Conservation (phyloP, 1,140 invertebrate species). For the Ceratina calcarata region DNA sequence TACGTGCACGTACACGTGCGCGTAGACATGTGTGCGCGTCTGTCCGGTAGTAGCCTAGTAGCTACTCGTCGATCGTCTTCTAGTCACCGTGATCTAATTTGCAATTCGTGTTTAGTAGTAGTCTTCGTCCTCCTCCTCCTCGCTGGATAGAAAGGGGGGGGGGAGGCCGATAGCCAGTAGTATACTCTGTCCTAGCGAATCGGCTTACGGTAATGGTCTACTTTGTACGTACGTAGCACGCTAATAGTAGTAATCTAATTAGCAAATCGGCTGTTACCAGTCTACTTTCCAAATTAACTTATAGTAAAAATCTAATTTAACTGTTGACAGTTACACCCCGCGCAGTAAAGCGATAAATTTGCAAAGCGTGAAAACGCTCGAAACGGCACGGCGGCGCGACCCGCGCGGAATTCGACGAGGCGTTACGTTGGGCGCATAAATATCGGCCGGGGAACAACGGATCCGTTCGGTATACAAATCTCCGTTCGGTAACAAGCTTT, state of each 20-base stretch:
- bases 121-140: not conserved
- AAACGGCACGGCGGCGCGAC: not conserved
- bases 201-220: slow-evolving; percentile 2
- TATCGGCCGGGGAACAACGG: not conserved
- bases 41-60: not conserved
- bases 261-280: slow-evolving; percentile 19
- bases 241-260: slow-evolving; percentile 35
- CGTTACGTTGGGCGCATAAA: not conserved
- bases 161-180: not conserved
- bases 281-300: slow-evolving; percentile 13
- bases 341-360: not conserved
- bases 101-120: not conserved
- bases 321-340: not conserved
- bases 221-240: not conserved
- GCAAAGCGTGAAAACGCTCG: not conserved
- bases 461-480: not conserved
- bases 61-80: not conserved
- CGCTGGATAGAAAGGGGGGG: not conserved
- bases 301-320: slow-evolving; percentile 23
- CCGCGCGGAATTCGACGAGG: not conserved
- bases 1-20: too few relatives aligned
- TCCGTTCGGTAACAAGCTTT: slow-evolving; percentile 4
- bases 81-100: not conserved
- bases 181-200: not conserved
- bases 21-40: too few relatives aligned